These are phyloP conservation scores for Anoncus sp. DNA, from an alignment of 2,888 invertebrate genomes.

Conservation along the genomic window DNA sequence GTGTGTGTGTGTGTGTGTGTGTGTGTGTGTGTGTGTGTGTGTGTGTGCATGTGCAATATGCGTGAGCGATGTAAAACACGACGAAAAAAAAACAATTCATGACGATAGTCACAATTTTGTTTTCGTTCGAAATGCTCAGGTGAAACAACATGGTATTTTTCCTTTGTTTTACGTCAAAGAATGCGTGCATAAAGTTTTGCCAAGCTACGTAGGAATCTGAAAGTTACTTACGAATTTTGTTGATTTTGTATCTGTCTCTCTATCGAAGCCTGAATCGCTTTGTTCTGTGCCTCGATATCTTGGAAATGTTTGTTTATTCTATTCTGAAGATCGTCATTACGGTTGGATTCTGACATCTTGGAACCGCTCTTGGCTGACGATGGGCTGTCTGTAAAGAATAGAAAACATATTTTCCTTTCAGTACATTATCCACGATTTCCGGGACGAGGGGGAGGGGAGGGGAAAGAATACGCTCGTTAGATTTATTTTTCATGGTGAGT, in stretches of 20 bases:
- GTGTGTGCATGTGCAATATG: slow-evolving; percentile 8
- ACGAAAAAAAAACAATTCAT: slow-evolving; percentile 31
- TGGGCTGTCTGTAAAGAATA: too few relatives aligned
- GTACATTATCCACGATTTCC: slow-evolving; percentile 2
- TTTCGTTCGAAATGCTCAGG: slow-evolving; percentile 20
- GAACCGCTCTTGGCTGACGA: too few relatives aligned
- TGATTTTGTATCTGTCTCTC: slow-evolving; percentile 63
- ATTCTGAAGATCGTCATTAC: slow-evolving; percentile 25
- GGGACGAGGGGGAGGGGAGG: too few relatives aligned
- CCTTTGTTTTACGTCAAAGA: slow-evolving; percentile 21
- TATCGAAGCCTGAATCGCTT: slow-evolving; percentile 63
- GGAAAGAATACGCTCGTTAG: slow-evolving; percentile 13
- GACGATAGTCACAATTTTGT: slow-evolving; percentile 15
- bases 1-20: neutral
- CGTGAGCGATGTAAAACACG: slow-evolving; percentile 6
- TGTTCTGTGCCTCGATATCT: slow-evolving; percentile 68
- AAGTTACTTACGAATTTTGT: slow-evolving; percentile 67
- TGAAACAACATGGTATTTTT: slow-evolving; percentile 34
- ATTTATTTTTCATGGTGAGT: slow-evolving; percentile 15
- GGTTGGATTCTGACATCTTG: slow-evolving; percentile 29
- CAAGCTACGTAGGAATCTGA: neutral
- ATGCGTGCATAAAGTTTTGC: neutral
- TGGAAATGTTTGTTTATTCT: slow-evolving; percentile 56
- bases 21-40: slow-evolving; percentile 1
- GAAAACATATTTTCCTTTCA: neutral